Conservation (phyloP, 2,888 invertebrate genomes). For the Cryptocephalus moraei region DNA sequence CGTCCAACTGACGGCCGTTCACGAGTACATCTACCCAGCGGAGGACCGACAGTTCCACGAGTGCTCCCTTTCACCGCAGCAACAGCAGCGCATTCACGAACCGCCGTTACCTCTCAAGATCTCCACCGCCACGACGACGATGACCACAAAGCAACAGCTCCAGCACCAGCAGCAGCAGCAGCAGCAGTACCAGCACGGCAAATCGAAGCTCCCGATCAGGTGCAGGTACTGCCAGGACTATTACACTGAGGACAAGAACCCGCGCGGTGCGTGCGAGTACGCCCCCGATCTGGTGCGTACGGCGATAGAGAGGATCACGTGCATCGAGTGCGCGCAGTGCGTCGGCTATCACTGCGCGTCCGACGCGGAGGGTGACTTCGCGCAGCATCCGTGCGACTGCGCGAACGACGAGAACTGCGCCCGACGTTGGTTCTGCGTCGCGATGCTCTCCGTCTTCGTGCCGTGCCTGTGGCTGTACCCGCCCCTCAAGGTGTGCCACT, state of each 20-base stretch:
- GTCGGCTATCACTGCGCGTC: conserved; percentile 91
- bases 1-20: conserved; percentile 70
- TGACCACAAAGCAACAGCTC: neutral
- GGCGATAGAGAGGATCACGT: conserved; percentile 69
- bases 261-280: conserved; percentile 74
- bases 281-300: conserved; percentile 77
- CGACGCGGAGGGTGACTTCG: conserved; percentile 81
- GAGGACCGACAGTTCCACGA: conserved; percentile 48
- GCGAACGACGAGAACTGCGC: conserved; percentile 59
- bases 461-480: conserved; percentile 94
- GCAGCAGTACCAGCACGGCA: neutral
- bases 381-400: conserved; percentile 77
- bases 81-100: conserved; percentile 31
- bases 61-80: conserved; percentile 38
- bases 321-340: conserved; percentile 76
- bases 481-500: conserved; percentile 75
- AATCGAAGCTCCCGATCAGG: conserved; percentile 24
- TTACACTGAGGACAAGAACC: conserved; percentile 75
- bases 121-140: conserved; percentile 4
- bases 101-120: conserved; percentile 41
- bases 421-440: conserved; percentile 78
- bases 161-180: neutral
- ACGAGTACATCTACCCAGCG: conserved; percentile 82
- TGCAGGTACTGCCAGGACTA: conserved; percentile 69
- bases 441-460: conserved; percentile 75